phyloP scores from a whole-genome alignment of 2,797 vertebrate genomes.

The Catharus ustulatus region DNA sequence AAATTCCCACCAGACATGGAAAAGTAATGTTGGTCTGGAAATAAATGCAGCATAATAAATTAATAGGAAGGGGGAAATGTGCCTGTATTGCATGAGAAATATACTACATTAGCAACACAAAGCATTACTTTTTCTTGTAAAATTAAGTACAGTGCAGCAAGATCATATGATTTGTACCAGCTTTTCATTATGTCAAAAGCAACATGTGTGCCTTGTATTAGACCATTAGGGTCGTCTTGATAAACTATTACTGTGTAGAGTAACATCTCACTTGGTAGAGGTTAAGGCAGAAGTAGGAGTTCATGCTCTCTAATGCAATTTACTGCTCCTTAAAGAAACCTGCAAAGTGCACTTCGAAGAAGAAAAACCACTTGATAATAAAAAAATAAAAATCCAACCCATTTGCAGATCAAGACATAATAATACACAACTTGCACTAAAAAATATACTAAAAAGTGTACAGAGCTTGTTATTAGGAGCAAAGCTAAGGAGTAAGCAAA shows the following conservation, averaged over 20 bases:
- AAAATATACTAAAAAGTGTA: not conserved
- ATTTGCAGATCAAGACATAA: not conserved
- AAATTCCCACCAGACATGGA: not conserved
- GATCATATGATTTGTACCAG: not conserved
- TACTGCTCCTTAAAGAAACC: not conserved
- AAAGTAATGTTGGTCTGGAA: conserved; percentile 25
- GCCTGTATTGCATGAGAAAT: not conserved
- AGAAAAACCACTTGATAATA: not conserved
- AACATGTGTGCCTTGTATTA: not conserved
- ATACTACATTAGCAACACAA: conserved; percentile 1
- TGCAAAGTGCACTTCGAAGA: not conserved
- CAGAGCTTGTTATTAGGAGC: not conserved
- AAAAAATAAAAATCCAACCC: not conserved
- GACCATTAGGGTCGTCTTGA: not conserved
- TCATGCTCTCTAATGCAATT: not conserved
- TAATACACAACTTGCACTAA: not conserved
- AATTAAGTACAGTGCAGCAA: not conserved
- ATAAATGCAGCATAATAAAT: conserved; percentile 38
- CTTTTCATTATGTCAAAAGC: conserved; percentile 1
- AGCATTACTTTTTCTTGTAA: conserved; percentile 33
- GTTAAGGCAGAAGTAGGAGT: not conserved
- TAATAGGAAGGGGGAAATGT: not conserved
- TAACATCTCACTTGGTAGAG: not conserved
- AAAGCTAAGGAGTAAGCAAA: not conserved
- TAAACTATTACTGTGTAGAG: not conserved